phyloP scores from a whole-genome alignment of 2,113 vertebrate genomes.

The Microcebus murinus region DNA sequence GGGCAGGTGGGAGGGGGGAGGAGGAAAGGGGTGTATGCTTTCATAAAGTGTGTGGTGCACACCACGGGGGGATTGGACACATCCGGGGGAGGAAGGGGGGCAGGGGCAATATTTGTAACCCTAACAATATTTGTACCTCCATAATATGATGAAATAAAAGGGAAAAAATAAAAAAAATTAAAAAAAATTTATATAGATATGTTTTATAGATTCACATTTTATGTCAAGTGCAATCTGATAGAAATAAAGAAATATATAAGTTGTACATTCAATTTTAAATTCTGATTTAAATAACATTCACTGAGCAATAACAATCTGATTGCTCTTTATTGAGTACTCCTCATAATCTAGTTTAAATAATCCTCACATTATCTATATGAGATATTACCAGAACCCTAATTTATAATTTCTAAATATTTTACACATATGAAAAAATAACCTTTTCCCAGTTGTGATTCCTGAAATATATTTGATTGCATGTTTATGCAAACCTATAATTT shows the following conservation, averaged over 20 bases:
- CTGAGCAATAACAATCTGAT: background rate
- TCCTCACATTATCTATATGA: background rate
- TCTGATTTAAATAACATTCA: background rate
- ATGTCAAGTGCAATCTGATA: background rate
- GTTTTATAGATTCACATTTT: background rate
- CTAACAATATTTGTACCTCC: too few relatives aligned
- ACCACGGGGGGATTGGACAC: too few relatives aligned
- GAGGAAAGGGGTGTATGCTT: too few relatives aligned
- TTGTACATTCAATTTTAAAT: background rate
- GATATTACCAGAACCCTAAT: background rate
- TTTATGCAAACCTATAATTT: background rate
- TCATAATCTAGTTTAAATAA: background rate
- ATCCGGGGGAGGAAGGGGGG: too few relatives aligned
- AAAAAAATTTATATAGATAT: background rate
- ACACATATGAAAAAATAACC: background rate
- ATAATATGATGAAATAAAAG: too few relatives aligned
- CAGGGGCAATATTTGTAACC: too few relatives aligned
- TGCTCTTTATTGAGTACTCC: background rate
- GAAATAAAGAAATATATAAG: background rate
- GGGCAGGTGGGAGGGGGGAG: too few relatives aligned
- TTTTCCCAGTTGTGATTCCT: background rate
- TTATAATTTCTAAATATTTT: background rate
- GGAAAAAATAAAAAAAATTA: too few relatives aligned
- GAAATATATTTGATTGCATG: background rate
- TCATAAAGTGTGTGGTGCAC: too few relatives aligned